phyloP scores from a whole-genome alignment of 2,888 invertebrate species.

The Odiellus spinosus region DNA sequence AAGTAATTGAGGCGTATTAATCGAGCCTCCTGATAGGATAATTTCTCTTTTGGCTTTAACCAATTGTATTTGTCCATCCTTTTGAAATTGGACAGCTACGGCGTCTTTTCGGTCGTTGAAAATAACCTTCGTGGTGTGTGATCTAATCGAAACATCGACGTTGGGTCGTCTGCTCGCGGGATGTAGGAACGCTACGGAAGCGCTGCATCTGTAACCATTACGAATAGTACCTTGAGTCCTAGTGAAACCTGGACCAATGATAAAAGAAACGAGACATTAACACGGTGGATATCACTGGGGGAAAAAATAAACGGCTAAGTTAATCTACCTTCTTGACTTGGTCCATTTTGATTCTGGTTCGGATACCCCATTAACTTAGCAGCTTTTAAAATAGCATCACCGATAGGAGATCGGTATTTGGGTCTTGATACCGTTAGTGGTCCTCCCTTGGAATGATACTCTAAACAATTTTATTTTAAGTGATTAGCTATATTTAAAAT shows the following conservation, averaged over 20 bases:
- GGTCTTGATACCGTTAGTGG: too few relatives aligned
- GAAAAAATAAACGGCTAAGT: too few relatives aligned
- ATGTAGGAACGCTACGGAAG: constrained; percentile 27
- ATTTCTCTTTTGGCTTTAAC: neutral
- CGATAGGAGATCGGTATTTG: too few relatives aligned
- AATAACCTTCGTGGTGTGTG: neutral
- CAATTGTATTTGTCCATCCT: neutral
- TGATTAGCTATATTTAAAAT: too few relatives aligned
- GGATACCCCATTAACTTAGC: too few relatives aligned
- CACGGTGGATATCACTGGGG: too few relatives aligned
- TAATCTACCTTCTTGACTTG: too few relatives aligned
- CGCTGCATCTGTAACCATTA: constrained; percentile 28
- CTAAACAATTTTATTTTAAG: too few relatives aligned
- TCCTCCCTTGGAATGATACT: too few relatives aligned
- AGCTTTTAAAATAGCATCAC: too few relatives aligned
- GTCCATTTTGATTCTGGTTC: too few relatives aligned
- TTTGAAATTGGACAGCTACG: neutral
- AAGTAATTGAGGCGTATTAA: constrained; percentile 1
- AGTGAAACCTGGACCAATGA: constrained; percentile 23
- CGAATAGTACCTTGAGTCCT: constrained; percentile 25
- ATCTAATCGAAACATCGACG: neutral
- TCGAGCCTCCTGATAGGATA: neutral
- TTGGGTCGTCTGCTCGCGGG: constrained; percentile 20
- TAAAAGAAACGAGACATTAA: too few relatives aligned
- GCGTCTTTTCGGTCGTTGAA: neutral